Evolutionary conservation across 2,797 vertebrate genomes (phyloP).

Genomic region (Botia kubotai): DNA sequence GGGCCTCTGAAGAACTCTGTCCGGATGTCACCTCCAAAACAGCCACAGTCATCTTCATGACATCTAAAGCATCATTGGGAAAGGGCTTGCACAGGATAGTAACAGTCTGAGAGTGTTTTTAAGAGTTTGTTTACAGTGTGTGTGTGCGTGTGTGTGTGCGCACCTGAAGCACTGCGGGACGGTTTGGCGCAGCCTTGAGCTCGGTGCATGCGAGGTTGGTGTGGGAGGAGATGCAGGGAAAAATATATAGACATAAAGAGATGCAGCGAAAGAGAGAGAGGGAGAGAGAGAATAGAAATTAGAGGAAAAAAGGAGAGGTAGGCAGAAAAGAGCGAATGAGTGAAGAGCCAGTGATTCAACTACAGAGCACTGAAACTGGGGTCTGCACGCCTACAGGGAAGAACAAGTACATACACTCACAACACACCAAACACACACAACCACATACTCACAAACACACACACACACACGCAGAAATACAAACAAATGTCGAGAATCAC

Average conservation of each 20-base stretch:
- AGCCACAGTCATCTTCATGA: not conserved
- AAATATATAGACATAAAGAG: slow-evolving; percentile 33
- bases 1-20: not conserved
- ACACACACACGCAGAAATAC: not conserved
- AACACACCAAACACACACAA: not conserved
- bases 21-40: not conserved
- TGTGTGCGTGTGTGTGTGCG: not conserved
- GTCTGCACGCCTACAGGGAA: slow-evolving; percentile 47
- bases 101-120: not conserved
- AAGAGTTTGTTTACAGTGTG: not conserved
- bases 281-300: slow-evolving; percentile 41
- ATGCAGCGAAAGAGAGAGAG: not conserved
- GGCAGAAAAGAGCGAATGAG: slow-evolving; percentile 26
- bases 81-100: not conserved
- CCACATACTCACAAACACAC: not conserved
- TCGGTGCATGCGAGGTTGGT: slow-evolving; percentile 70
- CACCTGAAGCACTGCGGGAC: slow-evolving; percentile 13
- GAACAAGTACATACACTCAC: not conserved
- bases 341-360: slow-evolving; percentile 49
- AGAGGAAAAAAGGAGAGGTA: slow-evolving; percentile 38
- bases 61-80: not conserved
- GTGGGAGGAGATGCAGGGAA: slow-evolving; percentile 61
- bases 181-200: slow-evolving; percentile 53
- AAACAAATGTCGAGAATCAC: not conserved
- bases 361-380: slow-evolving; percentile 39